Conservation (phyloP, 2,888 invertebrate genomes). For the Xestia ashworthii region DNA sequence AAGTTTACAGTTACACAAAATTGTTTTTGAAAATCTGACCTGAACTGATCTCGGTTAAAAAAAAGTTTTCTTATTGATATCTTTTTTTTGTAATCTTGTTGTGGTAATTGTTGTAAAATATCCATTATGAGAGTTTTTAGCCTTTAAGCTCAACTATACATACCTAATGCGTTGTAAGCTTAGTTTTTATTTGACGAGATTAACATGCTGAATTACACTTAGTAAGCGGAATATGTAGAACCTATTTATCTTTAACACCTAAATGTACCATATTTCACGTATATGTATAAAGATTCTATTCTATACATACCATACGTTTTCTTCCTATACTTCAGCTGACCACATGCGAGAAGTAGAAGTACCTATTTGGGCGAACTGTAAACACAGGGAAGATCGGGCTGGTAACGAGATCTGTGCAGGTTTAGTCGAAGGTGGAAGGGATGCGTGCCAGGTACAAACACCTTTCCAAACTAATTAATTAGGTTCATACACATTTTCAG, state of each 20-base stretch:
- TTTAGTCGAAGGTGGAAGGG: slow-evolving; percentile 93
- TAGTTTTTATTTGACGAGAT: too few relatives aligned
- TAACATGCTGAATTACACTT: too few relatives aligned
- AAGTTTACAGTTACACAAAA: not conserved
- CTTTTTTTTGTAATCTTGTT: not conserved
- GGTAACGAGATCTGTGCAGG: slow-evolving; percentile 95
- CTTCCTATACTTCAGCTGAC: slow-evolving; percentile 91
- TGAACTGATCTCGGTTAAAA: not conserved
- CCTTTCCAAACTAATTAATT: not conserved
- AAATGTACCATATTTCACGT: too few relatives aligned
- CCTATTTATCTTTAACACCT: too few relatives aligned
- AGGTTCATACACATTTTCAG: not conserved
- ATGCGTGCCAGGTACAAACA: slow-evolving; percentile 93
- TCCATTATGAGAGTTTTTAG: too few relatives aligned
- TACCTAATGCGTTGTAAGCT: too few relatives aligned
- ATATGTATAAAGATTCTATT: too few relatives aligned
- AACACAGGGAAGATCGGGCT: slow-evolving; percentile 91
- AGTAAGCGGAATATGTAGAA: too few relatives aligned
- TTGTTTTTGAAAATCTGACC: not conserved
- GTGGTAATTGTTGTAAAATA: too few relatives aligned
- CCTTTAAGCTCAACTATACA: too few relatives aligned
- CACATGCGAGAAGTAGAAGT: slow-evolving; percentile 95
- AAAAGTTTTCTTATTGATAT: not conserved
- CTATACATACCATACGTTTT: not conserved
- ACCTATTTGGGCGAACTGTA: slow-evolving; percentile 93